Base-by-base conservation (phyloP, 2,888 invertebrate genomes). In the Dugesia japonica region DNA sequence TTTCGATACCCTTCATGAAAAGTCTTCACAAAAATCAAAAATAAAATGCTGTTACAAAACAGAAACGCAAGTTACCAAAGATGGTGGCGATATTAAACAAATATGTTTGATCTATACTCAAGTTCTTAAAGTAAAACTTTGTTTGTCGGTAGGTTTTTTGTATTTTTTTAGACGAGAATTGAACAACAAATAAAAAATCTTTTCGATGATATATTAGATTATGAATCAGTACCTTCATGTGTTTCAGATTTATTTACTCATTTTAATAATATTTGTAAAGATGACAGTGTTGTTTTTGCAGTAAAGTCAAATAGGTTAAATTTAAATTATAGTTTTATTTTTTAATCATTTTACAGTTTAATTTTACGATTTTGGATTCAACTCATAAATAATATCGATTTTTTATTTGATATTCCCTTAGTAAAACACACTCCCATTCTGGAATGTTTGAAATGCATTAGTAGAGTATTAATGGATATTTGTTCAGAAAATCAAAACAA, bases 261-360 rank as follows among this genome's bases (percentile, higher is more conserved):
- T 56, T 56, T 56, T n/a, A 56, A 56, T 56, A 56, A 56, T n/a
- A 56, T 56, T n/a, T 56, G 56, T n/a, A 56, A 56, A 56, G 56
- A 56, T 56, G 56, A 56, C 7, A 56, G 23, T 56, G n/a, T 56
- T 56, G 56, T 56, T 56, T 56, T 56, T 56, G 56, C 56, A 20
- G 56, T 56, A 7, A 56, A 56, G 17, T 56, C 56, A 1, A 56
- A 56, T n/a, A 56, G 56, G 56, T 56, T 56, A 56, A 9, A 4
- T 9, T 56, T 56, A n/a, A 56, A 56, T 56, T 56, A 13, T n/a
- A 4, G n/a, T 4, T 56, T 4, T 13, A 20, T 9, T 56, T 56
- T 9, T 56, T n/a, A n/a, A 4, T 56, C 7, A 56, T 56, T 38
- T 20, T 56, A 4, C 17, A 56, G 56, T n/a, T 56, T 56, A 23